Conservation (phyloP, 2,113 vertebrate species). For the Rhodinocichla rosea region DNA sequence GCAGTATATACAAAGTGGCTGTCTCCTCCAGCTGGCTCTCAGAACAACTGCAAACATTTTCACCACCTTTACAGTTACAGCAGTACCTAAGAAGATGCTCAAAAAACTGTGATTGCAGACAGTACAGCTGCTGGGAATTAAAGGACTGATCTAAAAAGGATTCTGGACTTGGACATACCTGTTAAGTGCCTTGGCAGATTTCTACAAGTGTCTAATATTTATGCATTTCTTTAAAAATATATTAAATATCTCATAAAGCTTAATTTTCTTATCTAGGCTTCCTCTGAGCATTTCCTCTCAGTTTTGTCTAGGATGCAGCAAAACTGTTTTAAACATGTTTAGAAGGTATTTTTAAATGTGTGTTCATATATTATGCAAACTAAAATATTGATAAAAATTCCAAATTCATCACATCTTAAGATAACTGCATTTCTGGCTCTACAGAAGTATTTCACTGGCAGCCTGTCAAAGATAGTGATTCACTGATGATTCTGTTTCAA, state of each 20-base stretch:
- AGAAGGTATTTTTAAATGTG: background rate
- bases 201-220: background rate
- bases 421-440: background rate
- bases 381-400: background rate
- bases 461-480: background rate
- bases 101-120: background rate
- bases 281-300: background rate
- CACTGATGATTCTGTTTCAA: background rate
- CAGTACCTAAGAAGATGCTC: background rate
- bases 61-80: background rate
- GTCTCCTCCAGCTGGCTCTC: background rate
- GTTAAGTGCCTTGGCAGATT: background rate
- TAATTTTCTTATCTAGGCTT: background rate
- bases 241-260: background rate
- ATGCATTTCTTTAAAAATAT: background rate
- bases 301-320: background rate
- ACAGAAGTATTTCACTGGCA: background rate
- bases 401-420: background rate
- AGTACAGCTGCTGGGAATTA: background rate
- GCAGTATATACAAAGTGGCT: background rate
- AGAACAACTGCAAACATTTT: background rate
- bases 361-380: background rate
- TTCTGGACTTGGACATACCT: background rate
- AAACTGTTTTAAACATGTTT: background rate
- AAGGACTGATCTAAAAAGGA: background rate